Conservation (phyloP, 2,797 vertebrate genomes). For the Esox lucius region DNA sequence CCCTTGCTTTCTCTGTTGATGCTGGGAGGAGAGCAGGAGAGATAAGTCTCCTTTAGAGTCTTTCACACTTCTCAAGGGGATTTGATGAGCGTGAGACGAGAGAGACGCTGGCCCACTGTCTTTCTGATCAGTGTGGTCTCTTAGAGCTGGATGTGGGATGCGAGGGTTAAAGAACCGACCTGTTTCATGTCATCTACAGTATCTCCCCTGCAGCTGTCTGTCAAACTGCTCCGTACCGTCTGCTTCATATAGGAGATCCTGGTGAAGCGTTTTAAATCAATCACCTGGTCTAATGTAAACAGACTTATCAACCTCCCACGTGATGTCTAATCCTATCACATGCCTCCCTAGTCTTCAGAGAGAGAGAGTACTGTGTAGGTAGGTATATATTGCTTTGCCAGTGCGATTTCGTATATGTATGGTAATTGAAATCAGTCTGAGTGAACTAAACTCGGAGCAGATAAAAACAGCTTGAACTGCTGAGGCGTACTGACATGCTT, state of each 20-base stretch:
- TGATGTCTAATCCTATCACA: neutral
- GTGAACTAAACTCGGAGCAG: neutral
- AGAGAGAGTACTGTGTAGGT: neutral
- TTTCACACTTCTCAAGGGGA: neutral
- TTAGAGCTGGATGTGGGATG: neutral
- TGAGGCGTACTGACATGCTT: neutral
- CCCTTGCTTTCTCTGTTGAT: neutral
- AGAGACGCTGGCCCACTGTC: neutral
- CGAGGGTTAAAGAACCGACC: neutral
- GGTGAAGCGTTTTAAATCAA: neutral
- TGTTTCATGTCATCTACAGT: neutral
- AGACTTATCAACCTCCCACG: neutral
- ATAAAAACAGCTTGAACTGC: neutral
- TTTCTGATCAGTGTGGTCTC: neutral
- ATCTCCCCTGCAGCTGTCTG: neutral
- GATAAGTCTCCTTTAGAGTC: neutral
- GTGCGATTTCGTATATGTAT: neutral
- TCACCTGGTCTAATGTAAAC: neutral
- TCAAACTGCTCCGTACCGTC: neutral
- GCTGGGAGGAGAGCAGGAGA: neutral
- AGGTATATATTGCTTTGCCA: neutral
- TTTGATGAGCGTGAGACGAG: neutral
- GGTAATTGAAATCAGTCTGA: neutral
- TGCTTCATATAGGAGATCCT: neutral
- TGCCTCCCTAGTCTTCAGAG: neutral